Percentiles rank a stretch among this genome's conserved stretches.
Evolutionary conservation across 2,888 invertebrate genomes (phyloP).

Genomic region (Drosophila meridionalis): DNA sequence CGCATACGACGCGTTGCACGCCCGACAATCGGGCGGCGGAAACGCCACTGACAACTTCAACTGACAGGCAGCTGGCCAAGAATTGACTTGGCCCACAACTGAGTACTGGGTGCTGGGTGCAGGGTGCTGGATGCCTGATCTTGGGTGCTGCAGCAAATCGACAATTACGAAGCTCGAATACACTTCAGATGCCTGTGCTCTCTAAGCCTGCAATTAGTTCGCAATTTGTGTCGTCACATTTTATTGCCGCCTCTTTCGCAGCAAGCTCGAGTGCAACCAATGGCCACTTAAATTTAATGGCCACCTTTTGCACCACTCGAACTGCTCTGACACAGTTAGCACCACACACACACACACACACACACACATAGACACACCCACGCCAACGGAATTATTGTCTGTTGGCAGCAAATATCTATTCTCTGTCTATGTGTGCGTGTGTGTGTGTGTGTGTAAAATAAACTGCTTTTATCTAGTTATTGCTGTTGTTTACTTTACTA

Average conservation of each 20-base stretch:
- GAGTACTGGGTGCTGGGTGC: too few species aligned
- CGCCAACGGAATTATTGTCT: constrained; percentile 17
- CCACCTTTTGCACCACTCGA: constrained; percentile 31
- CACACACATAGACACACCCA: constrained; percentile 1
- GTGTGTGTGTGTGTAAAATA: constrained; percentile 38
- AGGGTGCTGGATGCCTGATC: too few species aligned
- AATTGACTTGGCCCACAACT: constrained; percentile 29
- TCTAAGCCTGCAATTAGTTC: constrained; percentile 55
- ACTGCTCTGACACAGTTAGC: constrained; percentile 22
- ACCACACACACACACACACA: constrained; percentile 4
- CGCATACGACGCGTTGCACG: constrained; percentile 34
- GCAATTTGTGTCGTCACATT: constrained; percentile 52
- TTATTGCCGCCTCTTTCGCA: background rate
- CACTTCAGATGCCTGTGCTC: constrained; percentile 13
- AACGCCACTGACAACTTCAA: constrained; percentile 28
- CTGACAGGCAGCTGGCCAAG: constrained; percentile 55
- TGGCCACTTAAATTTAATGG: constrained; percentile 49
- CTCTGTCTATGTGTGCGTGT: background rate
- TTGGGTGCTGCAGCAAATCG: constrained; percentile 40
- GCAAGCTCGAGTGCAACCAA: constrained; percentile 5
- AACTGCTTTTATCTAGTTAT: constrained; percentile 64
- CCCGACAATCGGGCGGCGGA: constrained; percentile 20
- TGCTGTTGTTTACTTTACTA: constrained; percentile 20
- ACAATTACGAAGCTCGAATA: constrained; percentile 19
- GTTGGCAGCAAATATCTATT: constrained; percentile 8